A percentile compares a stretch with the other conserved stretches of the same genome.
These are phyloP conservation scores for Gisinianus flammeolus DNA, from an alignment of 2,888 invertebrate species.

Conservation along the genomic window DNA sequence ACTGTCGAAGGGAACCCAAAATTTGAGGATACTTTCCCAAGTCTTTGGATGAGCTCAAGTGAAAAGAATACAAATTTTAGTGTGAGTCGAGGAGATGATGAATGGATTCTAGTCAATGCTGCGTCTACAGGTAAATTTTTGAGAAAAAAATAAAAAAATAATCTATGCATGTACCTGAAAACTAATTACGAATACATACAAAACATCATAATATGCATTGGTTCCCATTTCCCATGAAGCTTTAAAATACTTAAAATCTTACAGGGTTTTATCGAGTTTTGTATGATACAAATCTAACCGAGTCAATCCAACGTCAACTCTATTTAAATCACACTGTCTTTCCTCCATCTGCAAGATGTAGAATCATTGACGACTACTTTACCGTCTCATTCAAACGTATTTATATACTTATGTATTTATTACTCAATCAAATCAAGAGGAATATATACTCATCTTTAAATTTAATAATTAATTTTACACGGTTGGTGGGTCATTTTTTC, in stretches of 20 bases:
- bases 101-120: slow-evolving; percentile 49
- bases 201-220: too few species aligned
- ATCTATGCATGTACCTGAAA: too few species aligned
- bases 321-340: slow-evolving; percentile 16
- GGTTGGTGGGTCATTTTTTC: not conserved
- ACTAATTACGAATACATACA: too few species aligned
- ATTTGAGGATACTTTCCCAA: slow-evolving; percentile 11
- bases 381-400: slow-evolving; percentile 35
- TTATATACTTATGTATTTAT: not conserved
- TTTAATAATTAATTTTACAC: not conserved
- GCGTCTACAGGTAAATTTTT: slow-evolving; percentile 46
- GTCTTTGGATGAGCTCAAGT: slow-evolving; percentile 16
- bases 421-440: not conserved
- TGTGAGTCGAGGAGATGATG: slow-evolving; percentile 3
- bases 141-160: too few species aligned
- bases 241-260: too few species aligned
- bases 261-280: slow-evolving; percentile 48
- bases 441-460: too few species aligned
- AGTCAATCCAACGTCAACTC: slow-evolving; percentile 39
- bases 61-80: slow-evolving; percentile 2
- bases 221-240: too few species aligned
- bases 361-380: slow-evolving; percentile 49
- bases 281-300: slow-evolving; percentile 41
- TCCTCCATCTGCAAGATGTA: slow-evolving; percentile 36
- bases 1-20: slow-evolving; percentile 15